Percentiles rank a stretch among this genome's conserved stretches.
Evolutionary conservation across 2,888 invertebrate genomes (phyloP).

Genomic region (Polietes domitor): DNA sequence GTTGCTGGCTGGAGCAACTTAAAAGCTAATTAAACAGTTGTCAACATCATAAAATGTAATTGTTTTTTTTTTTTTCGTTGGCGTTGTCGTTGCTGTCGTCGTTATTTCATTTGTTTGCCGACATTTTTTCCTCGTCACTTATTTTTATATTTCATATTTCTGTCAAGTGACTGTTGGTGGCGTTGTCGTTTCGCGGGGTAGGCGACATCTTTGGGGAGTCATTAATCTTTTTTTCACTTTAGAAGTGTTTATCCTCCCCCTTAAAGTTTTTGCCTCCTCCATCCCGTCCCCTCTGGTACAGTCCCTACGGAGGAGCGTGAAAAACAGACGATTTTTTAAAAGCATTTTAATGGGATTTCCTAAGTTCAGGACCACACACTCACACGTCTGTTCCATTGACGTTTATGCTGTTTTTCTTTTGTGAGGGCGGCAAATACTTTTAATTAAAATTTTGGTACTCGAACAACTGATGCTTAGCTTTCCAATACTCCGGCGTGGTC

Average conservation of each 20-base stretch:
- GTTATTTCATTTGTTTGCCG: background rate
- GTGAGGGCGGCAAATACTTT: background rate
- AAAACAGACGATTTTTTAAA: conserved; percentile 6
- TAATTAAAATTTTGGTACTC: conserved; percentile 13
- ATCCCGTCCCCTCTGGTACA: background rate
- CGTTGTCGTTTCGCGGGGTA: too few species aligned
- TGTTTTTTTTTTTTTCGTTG: background rate
- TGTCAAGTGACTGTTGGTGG: background rate
- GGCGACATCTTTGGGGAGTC: conserved; percentile 16
- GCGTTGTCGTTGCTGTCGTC: background rate
- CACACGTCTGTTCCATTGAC: background rate
- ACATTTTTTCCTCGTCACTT: background rate
- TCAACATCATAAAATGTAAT: conserved; percentile 42
- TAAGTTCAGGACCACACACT: background rate
- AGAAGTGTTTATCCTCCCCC: background rate
- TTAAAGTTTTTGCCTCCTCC: background rate
- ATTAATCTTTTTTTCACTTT: conserved; percentile 39
- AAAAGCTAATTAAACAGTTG: conserved; percentile 47
- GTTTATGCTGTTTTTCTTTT: background rate
- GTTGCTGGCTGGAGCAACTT: background rate
- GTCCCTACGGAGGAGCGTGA: background rate
- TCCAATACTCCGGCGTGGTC: background rate
- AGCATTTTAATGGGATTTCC: conserved; percentile 16
- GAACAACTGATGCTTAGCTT: conserved; percentile 22
- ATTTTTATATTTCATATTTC: background rate